Evolutionary conservation across 2,888 invertebrate species (phyloP).

Genomic region (Trichogramma evanescens): DNA sequence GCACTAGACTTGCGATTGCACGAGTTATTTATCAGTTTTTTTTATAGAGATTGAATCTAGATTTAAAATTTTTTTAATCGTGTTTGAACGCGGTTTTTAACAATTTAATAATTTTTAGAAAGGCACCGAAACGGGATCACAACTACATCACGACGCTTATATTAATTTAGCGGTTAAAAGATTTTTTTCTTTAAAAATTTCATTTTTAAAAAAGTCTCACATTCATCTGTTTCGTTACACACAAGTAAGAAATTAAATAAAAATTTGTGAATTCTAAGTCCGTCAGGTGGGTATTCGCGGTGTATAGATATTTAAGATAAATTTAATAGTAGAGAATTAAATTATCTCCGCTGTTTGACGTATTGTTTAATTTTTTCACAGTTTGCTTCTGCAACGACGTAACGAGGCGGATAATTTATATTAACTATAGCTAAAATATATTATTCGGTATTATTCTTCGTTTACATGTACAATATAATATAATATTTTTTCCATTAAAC

Average conservation of each 20-base stretch:
- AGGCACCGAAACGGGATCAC: slow-evolving; percentile 46
- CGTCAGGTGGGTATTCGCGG: no score
- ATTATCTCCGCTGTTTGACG: slow-evolving; percentile 42
- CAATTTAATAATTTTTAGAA: slow-evolving; percentile 35
- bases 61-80: slow-evolving; percentile 21
- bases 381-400: slow-evolving; percentile 43
- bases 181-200: no score
- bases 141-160: slow-evolving; percentile 21
- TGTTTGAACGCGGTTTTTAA: no score
- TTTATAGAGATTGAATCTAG: slow-evolving; percentile 27
- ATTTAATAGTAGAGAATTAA: no score
- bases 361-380: slow-evolving; percentile 29
- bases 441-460: slow-evolving; percentile 43
- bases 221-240: slow-evolving; percentile 9
- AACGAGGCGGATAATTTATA: slow-evolving; percentile 41
- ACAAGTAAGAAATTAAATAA: no score
- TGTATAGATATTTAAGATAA: slow-evolving; percentile 9
- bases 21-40: slow-evolving; percentile 14
- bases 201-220: background rate
- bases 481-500: slow-evolving; percentile 22
- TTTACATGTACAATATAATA: slow-evolving; percentile 33
- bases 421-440: slow-evolving; percentile 47
- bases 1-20: slow-evolving; percentile 42
- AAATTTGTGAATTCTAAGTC: no score
- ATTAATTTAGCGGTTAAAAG: slow-evolving; percentile 1